Evolutionary conservation across 2,113 vertebrate genomes (phyloP), one percentile per base, ranked within the genome.

Genomic region (Probosciger aterrimus): DNA sequence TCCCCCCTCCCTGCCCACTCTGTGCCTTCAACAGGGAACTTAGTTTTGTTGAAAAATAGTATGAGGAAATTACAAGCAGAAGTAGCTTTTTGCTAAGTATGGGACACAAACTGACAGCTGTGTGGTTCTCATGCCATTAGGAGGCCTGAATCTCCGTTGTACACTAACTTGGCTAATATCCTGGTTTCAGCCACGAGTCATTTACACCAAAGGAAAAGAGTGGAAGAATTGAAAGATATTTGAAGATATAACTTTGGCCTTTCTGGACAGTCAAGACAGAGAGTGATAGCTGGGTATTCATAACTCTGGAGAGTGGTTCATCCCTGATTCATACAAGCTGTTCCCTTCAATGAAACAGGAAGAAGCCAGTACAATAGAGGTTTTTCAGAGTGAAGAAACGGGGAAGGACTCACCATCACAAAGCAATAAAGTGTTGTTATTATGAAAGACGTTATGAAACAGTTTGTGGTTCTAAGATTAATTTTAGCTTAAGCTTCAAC

Each of bases 401-500:
- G 62, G 37, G 92, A 55, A 93, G 55, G 86, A 35, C 64, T 93
- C 68, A 89, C 73, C 86, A 95, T 86, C 88, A 90, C 64, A 93
- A 68, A 91, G 94, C 86, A 96, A 88, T 91, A 88, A 97, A 93
- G 69, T 86, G 24, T 47, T 90, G 60, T 82, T 92, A 84, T 97
- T 96, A 95, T 95, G 88, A 95, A 94, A 95, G 80, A 91, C 2
- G 33, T 96, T 96, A 95, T 94, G 86, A 97, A 97, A 97, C 50
- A 84, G 46, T 82, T 93, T 92, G 95, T 77, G 94, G 88, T 96
- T 94, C 80, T 96, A 95, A 81, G 79, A 94, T 90, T 94, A 94
- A 95, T 93, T 96, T 95, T 93, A 92, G 76, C 71, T 88, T 79
- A 83, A 86, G 59, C 30, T 79, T 87, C 44, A 44, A 35, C 35